Evolutionary conservation across 1,140 invertebrate species (phyloP), one percentile per base, ranked within the genome.

Genomic region (Orius insidiosus): DNA sequence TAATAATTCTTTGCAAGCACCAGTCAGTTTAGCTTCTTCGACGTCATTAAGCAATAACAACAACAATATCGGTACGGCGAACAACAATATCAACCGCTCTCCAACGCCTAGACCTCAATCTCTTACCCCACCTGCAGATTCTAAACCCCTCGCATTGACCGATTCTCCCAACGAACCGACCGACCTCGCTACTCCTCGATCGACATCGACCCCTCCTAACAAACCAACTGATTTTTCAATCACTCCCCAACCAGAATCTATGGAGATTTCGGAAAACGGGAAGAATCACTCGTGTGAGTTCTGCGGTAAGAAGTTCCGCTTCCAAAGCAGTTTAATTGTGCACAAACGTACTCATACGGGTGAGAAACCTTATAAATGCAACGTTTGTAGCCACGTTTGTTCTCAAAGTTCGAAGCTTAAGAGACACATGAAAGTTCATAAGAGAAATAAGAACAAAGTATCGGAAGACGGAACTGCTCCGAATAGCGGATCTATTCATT

Each of bases 221-320:
- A 57, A 57, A 46, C 47, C 55, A 8, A 36, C 49, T 9, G 56
- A 59, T 46, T 54, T 55, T 19, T 54, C 55, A 0, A 34, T 51
- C 5, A 45, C 44, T 36, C 15, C 62, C 0, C 70, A 68, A 39
- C 63, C 67, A n/a, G 61, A 60, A 5, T 62, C 59, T 19, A 47
- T 24, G 15, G 45, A 47, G 18, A 13, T 33, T 10, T 16, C 63
- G 67, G 53, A 68, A 65, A 0, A 38, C 9, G 52, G 55, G 10
- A 46, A 52, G 24, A 54, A 52, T 5, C 50, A 53, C 9, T 51
- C 57, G 13, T 76, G 74, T 54, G 71, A 75, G 55, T 83, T 86
- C 48, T 96, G 90, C 61, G 85, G 87, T 30, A 94, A 95, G 61
- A 85, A 85, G 57, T 95, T 94, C 62, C 70, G 85, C 18, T 93